Evolutionary conservation across 2,797 vertebrate species (phyloP).

Genomic region (Anguilla marmorata): DNA sequence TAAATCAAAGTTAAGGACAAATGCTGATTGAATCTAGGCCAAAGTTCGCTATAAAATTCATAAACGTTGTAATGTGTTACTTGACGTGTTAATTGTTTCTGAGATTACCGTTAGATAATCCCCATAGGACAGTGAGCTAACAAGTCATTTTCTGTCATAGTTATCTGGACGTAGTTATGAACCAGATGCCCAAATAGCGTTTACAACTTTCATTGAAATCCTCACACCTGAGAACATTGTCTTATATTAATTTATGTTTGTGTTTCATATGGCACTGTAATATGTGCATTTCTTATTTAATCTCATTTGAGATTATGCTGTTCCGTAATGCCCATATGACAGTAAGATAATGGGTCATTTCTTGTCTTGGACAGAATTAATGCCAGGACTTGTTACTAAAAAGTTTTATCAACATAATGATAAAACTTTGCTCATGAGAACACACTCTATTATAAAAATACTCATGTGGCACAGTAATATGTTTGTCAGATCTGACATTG

Average conservation of each 20-base stretch:
- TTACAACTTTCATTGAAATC: too few relatives aligned
- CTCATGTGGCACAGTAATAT: not conserved
- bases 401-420: not conserved
- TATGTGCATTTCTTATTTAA: not conserved
- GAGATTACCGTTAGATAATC: not conserved
- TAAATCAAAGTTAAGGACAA: not conserved
- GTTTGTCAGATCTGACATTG: too few relatives aligned
- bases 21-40: not conserved
- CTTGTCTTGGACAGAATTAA: not conserved
- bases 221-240: too few relatives aligned
- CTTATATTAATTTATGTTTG: not conserved
- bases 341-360: not conserved
- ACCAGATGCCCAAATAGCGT: too few relatives aligned
- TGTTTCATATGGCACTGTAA: not conserved
- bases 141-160: not conserved
- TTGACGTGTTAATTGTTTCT: too few relatives aligned
- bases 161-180: not conserved
- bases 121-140: not conserved
- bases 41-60: not conserved
- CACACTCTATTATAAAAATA: not conserved
- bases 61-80: not conserved
- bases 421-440: too few relatives aligned
- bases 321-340: not conserved
- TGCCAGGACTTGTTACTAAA: not conserved
- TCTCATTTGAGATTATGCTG: not conserved